Conservation (phyloP, 1,140 invertebrate genomes). For the Drosophila littoralis region DNA sequence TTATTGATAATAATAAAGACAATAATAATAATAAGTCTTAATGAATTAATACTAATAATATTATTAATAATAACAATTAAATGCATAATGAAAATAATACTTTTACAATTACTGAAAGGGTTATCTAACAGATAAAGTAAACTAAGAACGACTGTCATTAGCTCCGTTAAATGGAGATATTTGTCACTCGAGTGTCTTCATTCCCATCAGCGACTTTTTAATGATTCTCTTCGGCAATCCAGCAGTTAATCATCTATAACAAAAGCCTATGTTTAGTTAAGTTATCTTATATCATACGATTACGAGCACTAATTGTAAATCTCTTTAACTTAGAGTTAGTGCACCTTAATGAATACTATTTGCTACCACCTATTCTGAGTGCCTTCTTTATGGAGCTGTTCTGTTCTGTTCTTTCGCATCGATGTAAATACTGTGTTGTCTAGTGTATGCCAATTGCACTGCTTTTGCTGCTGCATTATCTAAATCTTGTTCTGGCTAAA, state of each 20-base stretch:
- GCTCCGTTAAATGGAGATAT: no score
- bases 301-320: constrained; percentile 13
- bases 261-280: constrained; percentile 13
- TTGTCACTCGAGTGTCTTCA: no score
- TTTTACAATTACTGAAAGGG: no score
- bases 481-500: background rate
- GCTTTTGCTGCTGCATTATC: background rate
- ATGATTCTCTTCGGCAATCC: background rate
- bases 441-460: constrained; percentile 12
- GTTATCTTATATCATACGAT: constrained; percentile 27
- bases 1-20: no score
- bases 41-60: no score
- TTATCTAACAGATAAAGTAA: no score
- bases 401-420: background rate
- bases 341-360: constrained; percentile 9
- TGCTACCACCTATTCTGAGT: background rate
- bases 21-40: no score
- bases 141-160: no score
- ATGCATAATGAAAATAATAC: no score
- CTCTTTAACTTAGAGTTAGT: constrained; percentile 17
- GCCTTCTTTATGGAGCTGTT: background rate
- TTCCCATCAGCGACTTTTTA: background rate
- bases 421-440: constrained; percentile 27
- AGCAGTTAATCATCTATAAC: background rate
- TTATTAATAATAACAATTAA: no score